Conservation (phyloP, 2,888 invertebrate genomes). For the Scaptomyza flava region DNA sequence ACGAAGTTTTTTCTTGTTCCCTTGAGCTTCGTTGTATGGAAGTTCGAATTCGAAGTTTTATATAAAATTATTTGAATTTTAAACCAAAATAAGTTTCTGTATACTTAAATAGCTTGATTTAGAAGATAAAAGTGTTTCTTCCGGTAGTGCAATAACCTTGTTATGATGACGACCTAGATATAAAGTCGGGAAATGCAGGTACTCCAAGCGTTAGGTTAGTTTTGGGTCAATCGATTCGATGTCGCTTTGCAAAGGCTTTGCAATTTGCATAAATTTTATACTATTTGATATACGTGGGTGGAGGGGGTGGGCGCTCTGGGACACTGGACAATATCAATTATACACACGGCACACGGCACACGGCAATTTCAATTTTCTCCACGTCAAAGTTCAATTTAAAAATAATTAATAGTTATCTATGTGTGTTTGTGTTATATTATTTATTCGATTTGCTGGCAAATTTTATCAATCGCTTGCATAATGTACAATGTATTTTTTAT, state of each 20-base stretch:
- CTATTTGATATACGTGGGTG: neutral
- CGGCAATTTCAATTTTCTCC: conserved; percentile 35
- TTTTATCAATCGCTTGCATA: conserved; percentile 61
- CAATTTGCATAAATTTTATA: conserved; percentile 21
- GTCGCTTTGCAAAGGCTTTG: neutral
- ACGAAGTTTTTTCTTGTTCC: too few species aligned
- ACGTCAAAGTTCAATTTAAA: conserved; percentile 72
- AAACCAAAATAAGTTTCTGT: too few species aligned
- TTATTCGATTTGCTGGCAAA: conserved; percentile 18
- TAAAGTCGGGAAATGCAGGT: neutral
- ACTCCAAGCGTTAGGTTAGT: neutral
- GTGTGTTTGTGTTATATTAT: neutral
- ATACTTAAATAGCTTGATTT: too few species aligned
- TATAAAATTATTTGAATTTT: too few species aligned
- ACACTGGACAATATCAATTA: conserved; percentile 31
- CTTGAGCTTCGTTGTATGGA: too few species aligned
- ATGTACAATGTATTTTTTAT: conserved; percentile 42
- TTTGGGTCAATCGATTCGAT: conserved; percentile 6
- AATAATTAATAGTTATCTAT: conserved; percentile 59
- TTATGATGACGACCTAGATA: neutral
- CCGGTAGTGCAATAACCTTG: neutral
- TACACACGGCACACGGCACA: conserved; percentile 12
- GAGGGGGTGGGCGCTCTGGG: too few species aligned
- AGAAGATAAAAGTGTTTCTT: too few species aligned
- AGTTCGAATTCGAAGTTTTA: too few species aligned